phyloP scores from a whole-genome alignment of 2,888 invertebrate species.

The Drosophila fungiperda region DNA sequence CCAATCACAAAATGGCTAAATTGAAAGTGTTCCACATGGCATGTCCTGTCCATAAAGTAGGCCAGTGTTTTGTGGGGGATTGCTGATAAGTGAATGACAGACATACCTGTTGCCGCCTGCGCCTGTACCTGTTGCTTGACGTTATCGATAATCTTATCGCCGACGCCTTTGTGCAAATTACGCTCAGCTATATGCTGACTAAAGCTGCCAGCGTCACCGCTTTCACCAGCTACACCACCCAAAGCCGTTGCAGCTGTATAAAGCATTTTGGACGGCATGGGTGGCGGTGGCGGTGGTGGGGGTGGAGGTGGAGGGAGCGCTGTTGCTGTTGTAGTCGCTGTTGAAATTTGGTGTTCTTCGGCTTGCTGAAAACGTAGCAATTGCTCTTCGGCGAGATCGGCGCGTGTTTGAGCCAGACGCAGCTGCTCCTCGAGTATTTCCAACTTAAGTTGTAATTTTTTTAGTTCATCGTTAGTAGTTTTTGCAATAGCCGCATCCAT shows the following conservation, averaged over 20 bases:
- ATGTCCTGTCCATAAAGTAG: conserved; percentile 17
- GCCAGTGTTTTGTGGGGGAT: conserved; percentile 10
- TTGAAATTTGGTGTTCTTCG: conserved; percentile 31
- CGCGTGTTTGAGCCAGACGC: conserved; percentile 85
- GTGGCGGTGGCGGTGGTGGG: conserved; percentile 78
- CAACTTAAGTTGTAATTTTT: conserved; percentile 87
- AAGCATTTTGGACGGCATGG: conserved; percentile 80
- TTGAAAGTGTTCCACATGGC: conserved; percentile 32
- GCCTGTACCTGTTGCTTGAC: conserved; percentile 84
- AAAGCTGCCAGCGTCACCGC: conserved; percentile 46
- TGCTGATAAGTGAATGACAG: conserved; percentile 55
- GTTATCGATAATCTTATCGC: conserved; percentile 82
- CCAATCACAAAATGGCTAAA: conserved; percentile 1
- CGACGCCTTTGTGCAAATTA: conserved; percentile 71
- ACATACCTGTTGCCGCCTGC: conserved; percentile 85
- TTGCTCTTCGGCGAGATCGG: conserved; percentile 86
- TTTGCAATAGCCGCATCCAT: conserved; percentile 86
- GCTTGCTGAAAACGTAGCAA: conserved; percentile 79
- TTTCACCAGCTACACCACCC: conserved; percentile 20
- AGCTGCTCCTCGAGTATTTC: conserved; percentile 87
- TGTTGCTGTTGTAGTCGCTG: conserved; percentile 59
- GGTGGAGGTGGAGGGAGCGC: conserved; percentile 82
- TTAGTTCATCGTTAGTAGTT: conserved; percentile 86
- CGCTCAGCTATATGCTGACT: conserved; percentile 74
- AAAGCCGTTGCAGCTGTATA: conserved; percentile 46